Percentiles rank a stretch among this genome's conserved stretches.
Evolutionary conservation across 2,797 vertebrate genomes (phyloP).

Genomic region (Myiotriccus ornatus): DNA sequence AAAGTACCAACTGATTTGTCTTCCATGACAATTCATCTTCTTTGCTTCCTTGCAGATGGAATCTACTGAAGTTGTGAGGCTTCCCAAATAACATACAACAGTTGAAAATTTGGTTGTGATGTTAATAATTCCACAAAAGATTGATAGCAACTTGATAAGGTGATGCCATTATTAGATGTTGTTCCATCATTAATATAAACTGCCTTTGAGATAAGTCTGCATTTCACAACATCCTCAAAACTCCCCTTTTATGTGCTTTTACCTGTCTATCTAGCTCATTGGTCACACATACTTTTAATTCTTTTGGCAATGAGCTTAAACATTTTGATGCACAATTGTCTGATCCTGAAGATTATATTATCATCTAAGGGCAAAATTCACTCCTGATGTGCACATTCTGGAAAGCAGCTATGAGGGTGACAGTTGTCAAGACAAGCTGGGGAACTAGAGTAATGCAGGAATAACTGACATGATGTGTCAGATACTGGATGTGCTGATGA

Average conservation of each 20-base stretch:
- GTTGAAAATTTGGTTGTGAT: neutral
- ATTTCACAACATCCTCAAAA: neutral
- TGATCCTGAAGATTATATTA: neutral
- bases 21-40: neutral
- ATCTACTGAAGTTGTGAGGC: neutral
- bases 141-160: neutral
- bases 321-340: neutral
- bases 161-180: neutral
- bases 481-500: neutral
- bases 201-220: neutral
- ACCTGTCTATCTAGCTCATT: neutral
- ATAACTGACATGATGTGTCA: neutral
- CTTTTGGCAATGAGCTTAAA: neutral
- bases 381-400: neutral
- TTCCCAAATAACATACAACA: neutral
- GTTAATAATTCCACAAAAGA: neutral
- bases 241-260: neutral
- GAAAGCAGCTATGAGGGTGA: neutral
- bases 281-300: neutral
- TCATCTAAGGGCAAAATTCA: neutral
- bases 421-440: neutral
- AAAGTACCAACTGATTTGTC: neutral
- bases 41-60: neutral
- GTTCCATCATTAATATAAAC: neutral
- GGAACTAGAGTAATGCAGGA: neutral